phyloP scores from a whole-genome alignment of 2,113 vertebrate species.

The Aptenodytes forsteri region DNA sequence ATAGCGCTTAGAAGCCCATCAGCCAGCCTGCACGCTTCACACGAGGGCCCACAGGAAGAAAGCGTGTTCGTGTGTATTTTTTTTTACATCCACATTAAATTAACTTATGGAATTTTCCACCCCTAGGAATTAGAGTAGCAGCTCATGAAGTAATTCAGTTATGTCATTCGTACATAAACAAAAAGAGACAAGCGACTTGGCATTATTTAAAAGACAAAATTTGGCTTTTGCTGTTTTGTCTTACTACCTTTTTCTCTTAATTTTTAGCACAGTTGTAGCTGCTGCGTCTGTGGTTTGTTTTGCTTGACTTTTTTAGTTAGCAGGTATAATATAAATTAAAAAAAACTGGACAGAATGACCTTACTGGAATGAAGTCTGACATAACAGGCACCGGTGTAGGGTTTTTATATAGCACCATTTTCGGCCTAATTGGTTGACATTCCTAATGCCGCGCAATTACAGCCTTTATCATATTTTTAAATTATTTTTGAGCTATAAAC shows the following conservation, averaged over 20 bases:
- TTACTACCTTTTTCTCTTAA: neutral
- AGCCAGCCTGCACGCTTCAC: neutral
- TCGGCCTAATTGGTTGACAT: conserved; percentile 32
- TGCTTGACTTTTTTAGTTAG: neutral
- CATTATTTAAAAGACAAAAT: conserved; percentile 44
- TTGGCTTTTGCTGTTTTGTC: neutral
- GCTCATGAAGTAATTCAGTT: conserved; percentile 71
- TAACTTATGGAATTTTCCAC: conserved; percentile 75
- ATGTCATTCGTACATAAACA: conserved; percentile 65
- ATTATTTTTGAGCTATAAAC: neutral
- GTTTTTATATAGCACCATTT: neutral
- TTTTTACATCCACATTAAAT: conserved; percentile 70
- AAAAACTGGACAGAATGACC: neutral
- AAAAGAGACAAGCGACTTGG: conserved; percentile 44
- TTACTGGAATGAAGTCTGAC: neutral
- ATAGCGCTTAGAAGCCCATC: neutral
- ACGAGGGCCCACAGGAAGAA: conserved; percentile 52
- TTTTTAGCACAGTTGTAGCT: neutral
- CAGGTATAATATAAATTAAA: neutral
- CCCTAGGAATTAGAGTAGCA: conserved; percentile 70
- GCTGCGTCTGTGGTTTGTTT: neutral
- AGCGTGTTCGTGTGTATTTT: conserved; percentile 6
- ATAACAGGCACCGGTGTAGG: neutral
- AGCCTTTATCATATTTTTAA: conserved; percentile 1
- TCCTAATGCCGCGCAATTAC: neutral